Conservation (phyloP, 2,113 vertebrate species). For the Syngnathoides biaculeatus region DNA sequence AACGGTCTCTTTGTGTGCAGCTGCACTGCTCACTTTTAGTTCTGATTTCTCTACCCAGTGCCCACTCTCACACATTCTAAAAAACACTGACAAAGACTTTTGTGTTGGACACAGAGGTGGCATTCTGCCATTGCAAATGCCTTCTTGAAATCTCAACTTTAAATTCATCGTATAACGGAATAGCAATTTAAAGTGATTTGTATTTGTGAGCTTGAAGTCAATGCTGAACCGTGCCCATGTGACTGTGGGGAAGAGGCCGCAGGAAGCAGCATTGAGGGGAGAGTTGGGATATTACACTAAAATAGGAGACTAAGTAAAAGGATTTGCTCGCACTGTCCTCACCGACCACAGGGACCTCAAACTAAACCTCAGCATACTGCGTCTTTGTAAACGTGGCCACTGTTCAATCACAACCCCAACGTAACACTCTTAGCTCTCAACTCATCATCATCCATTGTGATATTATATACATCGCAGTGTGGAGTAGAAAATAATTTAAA, state of each 20-base stretch:
- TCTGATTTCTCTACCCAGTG: slow-evolving; percentile 41
- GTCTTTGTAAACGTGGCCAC: slow-evolving; percentile 49
- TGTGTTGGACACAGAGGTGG: slow-evolving; percentile 42
- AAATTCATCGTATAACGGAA: neutral
- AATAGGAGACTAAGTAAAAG: slow-evolving; percentile 21
- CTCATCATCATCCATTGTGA: slow-evolving; percentile 45
- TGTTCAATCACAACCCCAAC: slow-evolving; percentile 46
- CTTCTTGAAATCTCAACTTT: neutral
- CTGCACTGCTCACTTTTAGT: slow-evolving; percentile 40
- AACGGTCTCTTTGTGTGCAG: slow-evolving; percentile 68
- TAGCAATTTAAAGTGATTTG: neutral
- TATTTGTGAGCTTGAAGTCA: slow-evolving; percentile 39
- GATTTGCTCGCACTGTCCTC: slow-evolving; percentile 10
- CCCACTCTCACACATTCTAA: slow-evolving; percentile 16
- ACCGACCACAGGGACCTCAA: slow-evolving; percentile 28
- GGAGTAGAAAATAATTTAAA: slow-evolving; percentile 8
- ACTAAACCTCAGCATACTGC: slow-evolving; percentile 50
- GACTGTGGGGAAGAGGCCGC: slow-evolving; percentile 14
- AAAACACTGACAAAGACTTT: slow-evolving; percentile 36
- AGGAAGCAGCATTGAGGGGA: slow-evolving; percentile 32
- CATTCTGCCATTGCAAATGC: slow-evolving; percentile 34
- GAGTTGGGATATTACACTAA: slow-evolving; percentile 1
- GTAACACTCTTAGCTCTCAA: slow-evolving; percentile 47
- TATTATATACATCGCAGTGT: slow-evolving; percentile 9
- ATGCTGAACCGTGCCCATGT: slow-evolving; percentile 28